phyloP scores from a whole-genome alignment of 2,113 vertebrate genomes.

The Stigmatopora argus region DNA sequence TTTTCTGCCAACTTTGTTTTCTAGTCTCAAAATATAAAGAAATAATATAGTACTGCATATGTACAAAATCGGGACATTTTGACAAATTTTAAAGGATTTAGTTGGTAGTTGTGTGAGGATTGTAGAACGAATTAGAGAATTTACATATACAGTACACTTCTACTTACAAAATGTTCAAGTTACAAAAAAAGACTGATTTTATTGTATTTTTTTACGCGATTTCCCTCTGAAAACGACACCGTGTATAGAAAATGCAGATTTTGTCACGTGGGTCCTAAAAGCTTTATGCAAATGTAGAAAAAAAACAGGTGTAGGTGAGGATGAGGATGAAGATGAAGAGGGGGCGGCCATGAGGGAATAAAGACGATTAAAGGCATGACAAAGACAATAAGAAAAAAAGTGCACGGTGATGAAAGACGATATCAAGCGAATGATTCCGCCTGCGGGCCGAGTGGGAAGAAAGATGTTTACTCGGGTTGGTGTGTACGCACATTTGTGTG shows the following conservation, averaged over 20 bases:
- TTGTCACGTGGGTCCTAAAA: not conserved
- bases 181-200: too few relatives aligned
- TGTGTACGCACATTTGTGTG: conserved; percentile 5
- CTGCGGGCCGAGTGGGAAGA: conserved; percentile 17
- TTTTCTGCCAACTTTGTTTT: too few relatives aligned
- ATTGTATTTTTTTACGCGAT: too few relatives aligned
- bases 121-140: too few relatives aligned
- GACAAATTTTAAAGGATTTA: too few relatives aligned
- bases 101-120: too few relatives aligned
- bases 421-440: conserved; percentile 11
- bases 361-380: conserved; percentile 44
- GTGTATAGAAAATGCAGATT: not conserved
- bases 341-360: conserved; percentile 11
- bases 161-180: too few relatives aligned
- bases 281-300: not conserved
- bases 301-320: conserved; percentile 22
- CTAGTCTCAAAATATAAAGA: too few relatives aligned
- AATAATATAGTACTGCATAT: too few relatives aligned
- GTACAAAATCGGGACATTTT: too few relatives aligned
- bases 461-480: conserved; percentile 1
- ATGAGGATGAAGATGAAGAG: conserved; percentile 11
- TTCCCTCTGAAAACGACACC: too few relatives aligned
- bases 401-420: conserved; percentile 26
- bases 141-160: too few relatives aligned
- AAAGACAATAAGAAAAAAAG: conserved; percentile 31